Evolutionary conservation across 2,113 vertebrate species (phyloP).

Genomic region (Steatornis caripensis): DNA sequence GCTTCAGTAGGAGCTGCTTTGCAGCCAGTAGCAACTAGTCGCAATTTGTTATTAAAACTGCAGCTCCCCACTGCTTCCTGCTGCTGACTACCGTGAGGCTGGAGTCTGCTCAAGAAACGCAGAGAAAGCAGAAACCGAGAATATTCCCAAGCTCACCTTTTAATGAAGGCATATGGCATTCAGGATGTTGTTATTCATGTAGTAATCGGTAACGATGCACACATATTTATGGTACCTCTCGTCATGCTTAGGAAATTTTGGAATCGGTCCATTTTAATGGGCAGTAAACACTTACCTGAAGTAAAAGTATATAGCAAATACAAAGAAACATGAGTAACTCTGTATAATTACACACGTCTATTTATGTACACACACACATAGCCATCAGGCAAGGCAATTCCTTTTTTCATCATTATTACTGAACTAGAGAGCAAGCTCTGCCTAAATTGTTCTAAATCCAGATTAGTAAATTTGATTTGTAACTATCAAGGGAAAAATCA

Average conservation of each 20-base stretch:
- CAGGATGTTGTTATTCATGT: constrained; percentile 14
- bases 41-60: constrained; percentile 43
- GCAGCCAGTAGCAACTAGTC: constrained; percentile 32
- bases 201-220: background rate
- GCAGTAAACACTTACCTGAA: constrained; percentile 36
- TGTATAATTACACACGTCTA: background rate
- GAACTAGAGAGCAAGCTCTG: background rate
- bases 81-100: background rate
- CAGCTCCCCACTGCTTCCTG: constrained; percentile 32
- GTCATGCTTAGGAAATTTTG: constrained; percentile 46
- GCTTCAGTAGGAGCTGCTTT: constrained; percentile 34
- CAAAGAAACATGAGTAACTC: constrained; percentile 38
- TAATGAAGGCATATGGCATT: constrained; percentile 37
- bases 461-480: background rate
- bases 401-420: background rate
- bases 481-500: background rate
- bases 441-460: background rate
- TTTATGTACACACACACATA: constrained; percentile 29
- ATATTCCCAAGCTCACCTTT: constrained; percentile 33
- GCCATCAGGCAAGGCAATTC: constrained; percentile 44
- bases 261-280: constrained; percentile 48
- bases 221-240: background rate
- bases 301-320: constrained; percentile 1
- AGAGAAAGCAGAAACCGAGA: constrained; percentile 41
- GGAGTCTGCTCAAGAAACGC: constrained; percentile 29